A percentile compares a stretch with the other conserved stretches of the same genome.
These are phyloP conservation scores for Cryptus viduatorius DNA, from an alignment of 2,888 invertebrate genomes.

Conservation along the genomic window DNA sequence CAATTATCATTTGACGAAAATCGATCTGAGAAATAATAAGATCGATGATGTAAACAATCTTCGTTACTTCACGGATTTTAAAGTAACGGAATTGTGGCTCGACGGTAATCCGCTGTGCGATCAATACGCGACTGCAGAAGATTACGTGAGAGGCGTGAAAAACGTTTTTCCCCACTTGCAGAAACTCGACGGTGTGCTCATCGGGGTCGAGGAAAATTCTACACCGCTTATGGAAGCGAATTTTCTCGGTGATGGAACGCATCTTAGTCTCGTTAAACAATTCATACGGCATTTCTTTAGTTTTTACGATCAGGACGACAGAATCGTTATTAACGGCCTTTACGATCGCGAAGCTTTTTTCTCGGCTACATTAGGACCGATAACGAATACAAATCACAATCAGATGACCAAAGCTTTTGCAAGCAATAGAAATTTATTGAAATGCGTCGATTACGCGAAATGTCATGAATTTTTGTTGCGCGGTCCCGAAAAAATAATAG, in stretches of 20 bases:
- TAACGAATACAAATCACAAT: slow-evolving; percentile 78
- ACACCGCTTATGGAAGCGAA: slow-evolving; percentile 73
- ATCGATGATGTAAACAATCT: slow-evolving; percentile 77
- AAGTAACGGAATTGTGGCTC: slow-evolving; percentile 81
- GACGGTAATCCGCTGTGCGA: slow-evolving; percentile 83
- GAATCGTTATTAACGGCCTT: slow-evolving; percentile 80
- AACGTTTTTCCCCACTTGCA: slow-evolving; percentile 80
- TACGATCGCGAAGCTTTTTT: slow-evolving; percentile 82
- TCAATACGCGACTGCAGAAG: slow-evolving; percentile 75
- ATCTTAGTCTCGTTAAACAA: slow-evolving; percentile 78
- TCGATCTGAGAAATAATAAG: slow-evolving; percentile 81
- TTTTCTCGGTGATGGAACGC: slow-evolving; percentile 77
- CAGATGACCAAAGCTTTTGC: slow-evolving; percentile 79
- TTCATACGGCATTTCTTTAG: slow-evolving; percentile 81
- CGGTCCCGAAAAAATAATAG: slow-evolving; percentile 82
- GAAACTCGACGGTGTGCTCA: slow-evolving; percentile 79
- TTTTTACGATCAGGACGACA: slow-evolving; percentile 82
- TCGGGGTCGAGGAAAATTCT: slow-evolving; percentile 77
- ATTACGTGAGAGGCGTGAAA: slow-evolving; percentile 79
- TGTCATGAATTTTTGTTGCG: slow-evolving; percentile 81
- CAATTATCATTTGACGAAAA: slow-evolving; percentile 75
- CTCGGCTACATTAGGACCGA: slow-evolving; percentile 80
- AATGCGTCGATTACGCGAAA: slow-evolving; percentile 83
- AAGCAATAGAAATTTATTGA: slow-evolving; percentile 81
- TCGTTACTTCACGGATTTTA: slow-evolving; percentile 79